Evolutionary conservation across 2,113 vertebrate genomes (phyloP).

Genomic region (Rhinolophus ferrumequinum): DNA sequence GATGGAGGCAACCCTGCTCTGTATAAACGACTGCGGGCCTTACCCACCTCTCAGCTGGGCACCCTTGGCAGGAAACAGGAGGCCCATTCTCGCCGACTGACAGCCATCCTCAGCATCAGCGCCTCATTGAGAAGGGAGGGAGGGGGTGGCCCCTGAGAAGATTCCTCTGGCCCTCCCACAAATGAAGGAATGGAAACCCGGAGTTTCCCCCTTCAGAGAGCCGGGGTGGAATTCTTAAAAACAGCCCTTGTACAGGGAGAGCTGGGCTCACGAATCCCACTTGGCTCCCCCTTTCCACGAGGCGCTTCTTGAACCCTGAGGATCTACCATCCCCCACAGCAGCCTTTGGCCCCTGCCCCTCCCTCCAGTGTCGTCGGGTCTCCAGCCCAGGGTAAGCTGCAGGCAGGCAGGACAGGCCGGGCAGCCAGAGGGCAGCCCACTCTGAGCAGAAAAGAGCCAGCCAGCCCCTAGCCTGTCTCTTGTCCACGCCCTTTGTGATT

Average conservation of each 20-base stretch:
- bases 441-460: constrained; percentile 90
- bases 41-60: constrained; percentile 15
- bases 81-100: background rate
- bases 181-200: background rate
- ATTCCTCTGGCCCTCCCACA: background rate
- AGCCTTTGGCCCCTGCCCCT: constrained; percentile 24
- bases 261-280: background rate
- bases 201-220: background rate
- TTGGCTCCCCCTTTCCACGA: background rate
- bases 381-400: constrained; percentile 39
- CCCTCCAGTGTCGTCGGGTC: background rate
- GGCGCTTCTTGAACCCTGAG: background rate
- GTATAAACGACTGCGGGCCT: constrained; percentile 24
- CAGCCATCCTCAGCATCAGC: background rate
- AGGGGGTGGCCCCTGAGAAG: background rate
- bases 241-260: background rate
- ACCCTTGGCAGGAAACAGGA: constrained; percentile 40
- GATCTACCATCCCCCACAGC: background rate
- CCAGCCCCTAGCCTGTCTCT: constrained; percentile 91
- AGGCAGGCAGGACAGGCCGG: constrained; percentile 23
- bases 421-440: constrained; percentile 55
- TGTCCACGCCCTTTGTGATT: constrained; percentile 93
- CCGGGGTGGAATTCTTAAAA: background rate
- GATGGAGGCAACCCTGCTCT: background rate
- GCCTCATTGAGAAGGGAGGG: background rate